phyloP scores from a whole-genome alignment of 2,113 vertebrate species.

The Morone chrysops region DNA sequence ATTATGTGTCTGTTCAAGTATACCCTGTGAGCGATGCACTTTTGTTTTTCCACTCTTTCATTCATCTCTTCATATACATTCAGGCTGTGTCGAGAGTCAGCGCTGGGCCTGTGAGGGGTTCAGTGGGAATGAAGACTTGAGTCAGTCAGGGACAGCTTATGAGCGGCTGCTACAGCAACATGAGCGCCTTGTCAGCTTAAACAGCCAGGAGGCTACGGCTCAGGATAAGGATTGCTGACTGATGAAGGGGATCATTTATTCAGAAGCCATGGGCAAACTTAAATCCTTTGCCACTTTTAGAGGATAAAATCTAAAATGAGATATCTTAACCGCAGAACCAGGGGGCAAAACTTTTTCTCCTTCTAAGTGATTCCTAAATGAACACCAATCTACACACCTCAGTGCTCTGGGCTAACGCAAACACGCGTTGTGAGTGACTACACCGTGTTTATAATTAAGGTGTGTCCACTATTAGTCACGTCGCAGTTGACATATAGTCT shows the following conservation, averaged over 20 bases:
- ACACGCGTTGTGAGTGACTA: not conserved
- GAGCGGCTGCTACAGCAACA: conserved; percentile 28
- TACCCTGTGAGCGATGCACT: not conserved
- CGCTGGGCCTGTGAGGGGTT: conserved; percentile 14
- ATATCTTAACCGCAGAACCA: conserved; percentile 17
- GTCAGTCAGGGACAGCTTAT: conserved; percentile 36
- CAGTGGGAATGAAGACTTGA: conserved; percentile 40
- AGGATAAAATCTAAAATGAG: conserved; percentile 23
- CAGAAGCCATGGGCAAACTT: conserved; percentile 27
- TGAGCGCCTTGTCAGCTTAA: conserved; percentile 58
- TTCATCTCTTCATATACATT: conserved; percentile 47
- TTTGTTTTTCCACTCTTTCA: conserved; percentile 19
- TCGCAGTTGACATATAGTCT: conserved; percentile 37
- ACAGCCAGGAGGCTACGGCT: conserved; percentile 53
- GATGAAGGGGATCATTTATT: conserved; percentile 54
- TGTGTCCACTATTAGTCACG: conserved; percentile 52
- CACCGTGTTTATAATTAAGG: conserved; percentile 22
- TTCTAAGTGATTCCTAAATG: conserved; percentile 1
- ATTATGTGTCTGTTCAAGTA: conserved; percentile 12
- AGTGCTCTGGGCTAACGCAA: conserved; percentile 15
- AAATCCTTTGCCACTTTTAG: conserved; percentile 43
- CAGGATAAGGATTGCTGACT: conserved; percentile 45
- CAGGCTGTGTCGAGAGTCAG: conserved; percentile 31
- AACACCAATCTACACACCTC: conserved; percentile 14
- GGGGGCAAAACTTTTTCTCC: not conserved